A percentile compares a stretch with the other conserved stretches of the same genome.
phyloP scores from a whole-genome alignment of 2,113 vertebrate species.

The Tamias sibiricus region DNA sequence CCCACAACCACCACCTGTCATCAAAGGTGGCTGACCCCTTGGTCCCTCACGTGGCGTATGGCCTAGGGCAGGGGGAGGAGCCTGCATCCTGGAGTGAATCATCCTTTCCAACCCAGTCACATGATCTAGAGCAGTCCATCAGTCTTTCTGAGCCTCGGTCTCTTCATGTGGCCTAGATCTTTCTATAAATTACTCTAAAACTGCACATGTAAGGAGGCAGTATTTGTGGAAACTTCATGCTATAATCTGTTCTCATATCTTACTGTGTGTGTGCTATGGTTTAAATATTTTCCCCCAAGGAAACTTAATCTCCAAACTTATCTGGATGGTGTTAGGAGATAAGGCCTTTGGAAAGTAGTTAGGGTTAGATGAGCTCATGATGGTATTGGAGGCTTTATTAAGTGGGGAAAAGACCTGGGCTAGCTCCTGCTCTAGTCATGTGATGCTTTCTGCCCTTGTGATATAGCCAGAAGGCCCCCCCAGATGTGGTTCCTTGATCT shows the following conservation, averaged over 20 bases:
- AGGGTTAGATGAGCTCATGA: neutral
- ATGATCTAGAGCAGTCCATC: neutral
- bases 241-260: neutral
- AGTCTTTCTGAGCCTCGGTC: neutral
- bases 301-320: neutral
- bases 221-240: no score
- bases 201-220: neutral
- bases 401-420: neutral
- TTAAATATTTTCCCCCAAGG: neutral
- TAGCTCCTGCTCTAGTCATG: neutral
- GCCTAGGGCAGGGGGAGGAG: neutral
- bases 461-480: neutral
- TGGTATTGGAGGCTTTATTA: neutral
- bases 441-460: no score
- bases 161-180: neutral
- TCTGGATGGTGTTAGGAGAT: neutral
- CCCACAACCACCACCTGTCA: fast-evolving
- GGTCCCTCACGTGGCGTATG: fast-evolving
- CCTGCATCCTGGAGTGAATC: fast-evolving
- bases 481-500: neutral
- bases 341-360: neutral
- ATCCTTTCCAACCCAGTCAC: fast-evolving
- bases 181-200: neutral
- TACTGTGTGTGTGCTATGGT: neutral
- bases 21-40: fast-evolving